A percentile compares a stretch with the other conserved stretches of the same genome.
Conservation (phyloP, 2,797 vertebrate genomes). For the Champsocephalus gunnari region DNA sequence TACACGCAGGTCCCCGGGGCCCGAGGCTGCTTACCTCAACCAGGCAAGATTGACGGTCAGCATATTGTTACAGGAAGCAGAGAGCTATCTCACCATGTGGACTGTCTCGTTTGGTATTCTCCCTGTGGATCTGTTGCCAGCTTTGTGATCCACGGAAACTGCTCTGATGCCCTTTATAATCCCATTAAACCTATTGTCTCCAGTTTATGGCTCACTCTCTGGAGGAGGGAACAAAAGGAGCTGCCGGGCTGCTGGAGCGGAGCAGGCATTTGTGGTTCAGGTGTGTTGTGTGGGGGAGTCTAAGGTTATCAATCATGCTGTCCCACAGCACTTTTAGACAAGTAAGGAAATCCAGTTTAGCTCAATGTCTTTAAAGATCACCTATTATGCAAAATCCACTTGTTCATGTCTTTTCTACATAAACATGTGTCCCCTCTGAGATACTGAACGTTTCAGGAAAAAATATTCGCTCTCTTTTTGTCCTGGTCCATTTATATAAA, state of each 20-base stretch:
- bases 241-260: conserved; percentile 23
- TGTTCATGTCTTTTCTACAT: no score
- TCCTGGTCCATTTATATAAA: no score
- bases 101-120: conserved; percentile 49
- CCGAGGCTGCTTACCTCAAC: conserved; percentile 50
- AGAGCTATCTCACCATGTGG: conserved; percentile 49
- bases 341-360: neutral
- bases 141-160: conserved; percentile 71
- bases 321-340: conserved; percentile 17
- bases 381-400: no score
- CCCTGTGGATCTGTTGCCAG: conserved; percentile 51
- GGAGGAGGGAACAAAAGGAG: conserved; percentile 44
- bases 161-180: conserved; percentile 78
- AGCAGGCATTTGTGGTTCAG: conserved; percentile 46
- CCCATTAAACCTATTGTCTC: conserved; percentile 78
- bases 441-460: no score
- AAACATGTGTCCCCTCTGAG: no score
- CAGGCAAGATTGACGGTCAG: conserved; percentile 53
- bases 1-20: conserved; percentile 38
- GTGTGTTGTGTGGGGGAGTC: conserved; percentile 34
- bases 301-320: conserved; percentile 43
- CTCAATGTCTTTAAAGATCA: neutral
- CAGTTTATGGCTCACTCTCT: conserved; percentile 55
- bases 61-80: conserved; percentile 51
- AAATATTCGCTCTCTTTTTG: no score